Conservation (phyloP, 2,888 invertebrate genomes). For the Camponotus fellah region DNA sequence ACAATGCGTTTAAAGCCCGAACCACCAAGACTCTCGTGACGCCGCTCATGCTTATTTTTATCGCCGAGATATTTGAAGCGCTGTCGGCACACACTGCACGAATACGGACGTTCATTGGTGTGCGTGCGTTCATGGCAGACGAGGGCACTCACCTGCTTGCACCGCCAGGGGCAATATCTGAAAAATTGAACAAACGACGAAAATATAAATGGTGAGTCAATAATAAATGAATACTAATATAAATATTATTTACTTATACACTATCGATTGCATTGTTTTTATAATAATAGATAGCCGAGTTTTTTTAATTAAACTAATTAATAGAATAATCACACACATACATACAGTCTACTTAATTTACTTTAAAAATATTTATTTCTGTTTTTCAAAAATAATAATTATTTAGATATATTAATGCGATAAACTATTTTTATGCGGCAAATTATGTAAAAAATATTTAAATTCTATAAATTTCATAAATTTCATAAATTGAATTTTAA, state of each 20-base stretch:
- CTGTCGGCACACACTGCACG: slow-evolving; percentile 83
- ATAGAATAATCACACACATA: background rate
- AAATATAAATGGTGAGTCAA: slow-evolving; percentile 2
- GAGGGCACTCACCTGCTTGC: slow-evolving; percentile 84
- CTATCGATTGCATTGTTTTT: background rate
- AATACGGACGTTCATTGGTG: slow-evolving; percentile 84
- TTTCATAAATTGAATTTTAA: too few relatives aligned
- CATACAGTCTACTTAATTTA: background rate
- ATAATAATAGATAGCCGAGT: background rate
- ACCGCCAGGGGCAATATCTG: slow-evolving; percentile 83
- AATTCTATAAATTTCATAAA: too few relatives aligned
- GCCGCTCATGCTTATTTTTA: slow-evolving; percentile 84
- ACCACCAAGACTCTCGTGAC: slow-evolving; percentile 84
- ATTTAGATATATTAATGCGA: too few relatives aligned
- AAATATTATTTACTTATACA: background rate
- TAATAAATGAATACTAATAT: background rate
- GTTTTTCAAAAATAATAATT: too few relatives aligned
- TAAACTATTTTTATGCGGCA: too few relatives aligned
- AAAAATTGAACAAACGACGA: slow-evolving; percentile 14
- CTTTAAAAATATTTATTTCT: background rate
- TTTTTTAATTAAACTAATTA: background rate
- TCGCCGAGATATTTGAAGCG: slow-evolving; percentile 85
- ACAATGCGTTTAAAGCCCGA: slow-evolving; percentile 84
- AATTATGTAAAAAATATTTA: too few relatives aligned
- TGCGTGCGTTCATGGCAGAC: slow-evolving; percentile 85